Conservation (phyloP, 2,888 invertebrate species). For the Cephalotes varians region DNA sequence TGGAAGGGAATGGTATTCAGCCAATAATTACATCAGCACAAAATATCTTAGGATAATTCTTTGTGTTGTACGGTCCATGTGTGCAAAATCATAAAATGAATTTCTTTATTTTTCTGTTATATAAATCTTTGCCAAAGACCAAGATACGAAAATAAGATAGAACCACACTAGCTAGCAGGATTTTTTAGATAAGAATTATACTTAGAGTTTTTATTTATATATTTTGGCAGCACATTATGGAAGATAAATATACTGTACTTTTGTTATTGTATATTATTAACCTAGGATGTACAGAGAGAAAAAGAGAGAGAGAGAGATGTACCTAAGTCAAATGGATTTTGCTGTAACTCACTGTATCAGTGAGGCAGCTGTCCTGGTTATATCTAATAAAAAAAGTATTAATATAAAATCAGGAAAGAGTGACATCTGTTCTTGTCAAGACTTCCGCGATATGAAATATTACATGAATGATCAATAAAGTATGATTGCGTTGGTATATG, state of each 20-base stretch:
- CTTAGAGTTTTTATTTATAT: conserved; percentile 57
- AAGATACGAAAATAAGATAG: conserved; percentile 60
- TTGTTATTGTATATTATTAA: conserved; percentile 76
- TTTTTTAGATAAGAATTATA: conserved; percentile 61
- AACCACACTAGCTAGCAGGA: conserved; percentile 53
- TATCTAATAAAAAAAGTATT: conserved; percentile 83
- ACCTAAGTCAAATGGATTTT: conserved; percentile 77
- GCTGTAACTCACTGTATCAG: conserved; percentile 85
- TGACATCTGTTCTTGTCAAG: conserved; percentile 61
- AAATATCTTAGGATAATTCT: conserved; percentile 72
- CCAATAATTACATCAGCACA: conserved; percentile 80
- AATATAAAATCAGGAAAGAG: conserved; percentile 74
- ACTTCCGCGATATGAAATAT: conserved; percentile 48
- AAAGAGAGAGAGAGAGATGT: conserved; percentile 61
- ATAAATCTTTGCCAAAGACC: conserved; percentile 70
- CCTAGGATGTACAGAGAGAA: conserved; percentile 72
- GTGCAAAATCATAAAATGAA: conserved; percentile 57
- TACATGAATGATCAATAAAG: conserved; percentile 56
- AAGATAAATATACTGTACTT: conserved; percentile 69
- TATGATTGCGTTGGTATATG: conserved; percentile 49
- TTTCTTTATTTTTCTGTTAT: conserved; percentile 40
- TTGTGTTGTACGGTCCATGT: conserved; percentile 63
- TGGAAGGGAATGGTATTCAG: conserved; percentile 68
- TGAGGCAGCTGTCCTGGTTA: conserved; percentile 82
- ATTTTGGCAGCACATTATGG: conserved; percentile 64